A percentile compares a stretch with the other conserved stretches of the same genome.
Conservation (phyloP, 1,140 invertebrate genomes). For the Zaprionus kolodkinae region DNA sequence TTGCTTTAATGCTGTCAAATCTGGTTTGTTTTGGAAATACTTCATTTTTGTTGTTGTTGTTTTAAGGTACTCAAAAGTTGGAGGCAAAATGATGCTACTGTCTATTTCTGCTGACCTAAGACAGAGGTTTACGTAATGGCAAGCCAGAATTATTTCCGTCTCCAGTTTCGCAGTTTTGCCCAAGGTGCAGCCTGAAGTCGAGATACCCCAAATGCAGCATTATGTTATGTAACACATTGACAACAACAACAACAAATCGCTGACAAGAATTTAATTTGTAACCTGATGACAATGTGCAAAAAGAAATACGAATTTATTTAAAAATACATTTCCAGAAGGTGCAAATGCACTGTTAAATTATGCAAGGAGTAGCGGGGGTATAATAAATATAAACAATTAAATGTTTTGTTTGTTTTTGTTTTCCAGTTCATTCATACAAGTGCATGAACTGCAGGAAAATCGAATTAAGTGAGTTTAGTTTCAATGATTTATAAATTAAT, state of each 20-base stretch:
- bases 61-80: background rate
- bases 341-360: background rate
- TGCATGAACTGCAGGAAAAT: no score
- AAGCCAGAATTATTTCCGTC: background rate
- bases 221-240: background rate
- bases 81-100: background rate
- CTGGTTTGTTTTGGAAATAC: background rate
- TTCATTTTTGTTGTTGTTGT: background rate
- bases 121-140: background rate
- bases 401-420: background rate
- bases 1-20: background rate
- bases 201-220: background rate
- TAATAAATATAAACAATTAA: background rate
- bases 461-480: no score
- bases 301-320: background rate
- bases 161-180: background rate
- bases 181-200: background rate
- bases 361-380: background rate
- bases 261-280: background rate
- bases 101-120: background rate
- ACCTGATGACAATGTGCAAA: background rate
- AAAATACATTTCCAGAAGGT: background rate
- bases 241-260: constrained; percentile 1
- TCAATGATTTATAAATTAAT: no score
- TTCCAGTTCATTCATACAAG: background rate